A percentile compares a stretch with the other conserved stretches of the same genome.
Conservation (phyloP, 2,797 vertebrate genomes). For the Pristis pectinata region DNA sequence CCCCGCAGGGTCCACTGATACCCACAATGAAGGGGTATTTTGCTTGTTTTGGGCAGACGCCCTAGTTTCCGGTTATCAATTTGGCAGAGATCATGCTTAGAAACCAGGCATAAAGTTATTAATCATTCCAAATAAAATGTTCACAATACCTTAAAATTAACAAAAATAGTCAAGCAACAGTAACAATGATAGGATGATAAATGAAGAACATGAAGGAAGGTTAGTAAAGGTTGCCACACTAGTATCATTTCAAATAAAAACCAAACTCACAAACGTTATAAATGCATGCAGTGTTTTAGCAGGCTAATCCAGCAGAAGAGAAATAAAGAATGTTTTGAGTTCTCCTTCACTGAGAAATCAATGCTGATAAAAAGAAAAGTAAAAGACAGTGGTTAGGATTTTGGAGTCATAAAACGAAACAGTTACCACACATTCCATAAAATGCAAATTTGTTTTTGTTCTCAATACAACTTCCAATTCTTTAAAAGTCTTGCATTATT, state of each 20-base stretch:
- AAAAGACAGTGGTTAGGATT: slow-evolving; percentile 24
- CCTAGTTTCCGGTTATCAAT: too few relatives aligned
- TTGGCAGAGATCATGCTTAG: not conserved
- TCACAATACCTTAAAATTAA: not conserved
- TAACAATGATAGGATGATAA: not conserved
- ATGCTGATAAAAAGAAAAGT: slow-evolving; percentile 11
- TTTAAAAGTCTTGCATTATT: not conserved
- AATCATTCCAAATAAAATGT: too few relatives aligned
- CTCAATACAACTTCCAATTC: not conserved
- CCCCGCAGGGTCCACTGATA: not conserved
- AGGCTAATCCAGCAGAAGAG: slow-evolving; percentile 25
- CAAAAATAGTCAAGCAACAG: not conserved
- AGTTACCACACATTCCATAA: not conserved
- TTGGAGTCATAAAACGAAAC: slow-evolving; percentile 9
- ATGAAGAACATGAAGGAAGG: not conserved
- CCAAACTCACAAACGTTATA: slow-evolving; percentile 23
- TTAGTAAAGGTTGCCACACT: not conserved
- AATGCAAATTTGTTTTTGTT: not conserved
- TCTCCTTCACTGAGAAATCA: slow-evolving; percentile 17
- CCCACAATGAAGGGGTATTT: not conserved
- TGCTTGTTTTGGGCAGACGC: not conserved
- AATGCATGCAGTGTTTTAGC: slow-evolving; percentile 28
- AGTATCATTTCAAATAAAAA: slow-evolving; percentile 23
- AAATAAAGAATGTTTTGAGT: slow-evolving; percentile 31
- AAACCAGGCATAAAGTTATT: not conserved